Evolutionary conservation across 1,140 invertebrate genomes (phyloP).

Genomic region (Anoplolepis gracilipes): DNA sequence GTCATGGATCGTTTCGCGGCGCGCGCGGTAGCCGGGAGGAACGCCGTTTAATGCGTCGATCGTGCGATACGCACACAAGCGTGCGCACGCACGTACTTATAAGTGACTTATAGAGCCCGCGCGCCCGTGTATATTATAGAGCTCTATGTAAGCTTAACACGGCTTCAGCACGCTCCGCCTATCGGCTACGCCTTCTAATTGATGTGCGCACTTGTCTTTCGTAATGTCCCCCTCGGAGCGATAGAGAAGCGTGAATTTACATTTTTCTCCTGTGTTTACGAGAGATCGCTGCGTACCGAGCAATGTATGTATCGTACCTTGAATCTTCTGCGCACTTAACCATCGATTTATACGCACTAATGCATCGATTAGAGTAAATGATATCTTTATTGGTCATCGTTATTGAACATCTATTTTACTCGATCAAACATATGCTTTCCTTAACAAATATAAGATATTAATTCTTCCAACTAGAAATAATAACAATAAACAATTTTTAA

Average conservation of each 20-base stretch:
- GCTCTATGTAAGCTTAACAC: conserved; percentile 67
- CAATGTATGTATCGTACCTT: neutral
- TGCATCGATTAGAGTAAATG: neutral
- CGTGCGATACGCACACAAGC: conserved; percentile 60
- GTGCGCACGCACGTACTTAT: conserved; percentile 29
- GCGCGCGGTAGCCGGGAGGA: conserved; percentile 49
- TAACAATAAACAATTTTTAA: neutral
- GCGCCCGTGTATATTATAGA: conserved; percentile 57
- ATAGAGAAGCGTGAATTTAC: conserved; percentile 34
- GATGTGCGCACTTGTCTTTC: conserved; percentile 71
- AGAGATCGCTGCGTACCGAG: neutral
- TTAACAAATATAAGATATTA: neutral
- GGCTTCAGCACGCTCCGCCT: conserved; percentile 75
- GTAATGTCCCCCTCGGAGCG: conserved; percentile 56
- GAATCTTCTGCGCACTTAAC: conserved; percentile 36
- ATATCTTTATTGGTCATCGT: conserved; percentile 4
- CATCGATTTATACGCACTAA: neutral
- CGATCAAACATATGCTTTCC: neutral
- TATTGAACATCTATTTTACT: neutral
- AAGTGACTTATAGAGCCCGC: conserved; percentile 36
- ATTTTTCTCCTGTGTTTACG: conserved; percentile 1
- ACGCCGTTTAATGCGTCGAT: conserved; percentile 60
- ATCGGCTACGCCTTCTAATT: conserved; percentile 78
- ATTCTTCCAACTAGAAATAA: neutral
- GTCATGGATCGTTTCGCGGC: conserved; percentile 27